Evolutionary conservation across 2,888 invertebrate genomes (phyloP), one percentile per base, ranked within the genome.

Genomic region (Harpalus rufipes): DNA sequence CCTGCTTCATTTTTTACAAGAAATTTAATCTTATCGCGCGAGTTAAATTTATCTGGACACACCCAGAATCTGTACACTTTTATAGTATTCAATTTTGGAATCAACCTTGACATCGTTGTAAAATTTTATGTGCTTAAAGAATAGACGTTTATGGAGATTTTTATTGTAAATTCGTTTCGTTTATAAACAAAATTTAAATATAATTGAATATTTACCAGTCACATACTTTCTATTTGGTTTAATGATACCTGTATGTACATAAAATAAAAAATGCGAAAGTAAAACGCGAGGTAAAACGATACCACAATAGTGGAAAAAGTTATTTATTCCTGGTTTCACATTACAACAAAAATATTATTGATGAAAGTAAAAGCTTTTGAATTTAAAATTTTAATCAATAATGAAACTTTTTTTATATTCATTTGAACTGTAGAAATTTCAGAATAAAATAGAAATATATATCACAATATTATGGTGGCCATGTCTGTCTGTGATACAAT

Each of bases 241-340:
- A 32, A 68, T 68, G 39, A 32, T 41, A 68, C 68, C 39, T 41
- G 68, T 68, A 39, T 68, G 25, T 32, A 32, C n/a, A 10, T 63
- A 68, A 63, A 65, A 59, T 59, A 16, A 59, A 59, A 68, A 68
- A 68, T 39, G n/a, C 68, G 68, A 68, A 68, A 68, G 68, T 68
- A 21, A 63, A 21, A 25, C 18, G 12, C n/a, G n/a, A n/a, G n/a
- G n/a, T n/a, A n/a, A 12, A 12, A 21, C 25, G 5, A 25, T 12
- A 65, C 25, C n/a, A 25, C 21, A 65, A 12, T 18, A 16, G 14
- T 61, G 18, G 8, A 61, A 65, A 25, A 21, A 32, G n/a, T 61
- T 10, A 18, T 10, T 2, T 65, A 25, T 65, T 25, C 65, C 65
- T 65, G 65, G 16, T 65, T 65, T 65, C 65, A 32, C 32, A 65